A percentile compares a stretch with the other conserved stretches of the same genome.
phyloP scores from a whole-genome alignment of 2,113 vertebrate species.

The Macquaria ambigua region DNA sequence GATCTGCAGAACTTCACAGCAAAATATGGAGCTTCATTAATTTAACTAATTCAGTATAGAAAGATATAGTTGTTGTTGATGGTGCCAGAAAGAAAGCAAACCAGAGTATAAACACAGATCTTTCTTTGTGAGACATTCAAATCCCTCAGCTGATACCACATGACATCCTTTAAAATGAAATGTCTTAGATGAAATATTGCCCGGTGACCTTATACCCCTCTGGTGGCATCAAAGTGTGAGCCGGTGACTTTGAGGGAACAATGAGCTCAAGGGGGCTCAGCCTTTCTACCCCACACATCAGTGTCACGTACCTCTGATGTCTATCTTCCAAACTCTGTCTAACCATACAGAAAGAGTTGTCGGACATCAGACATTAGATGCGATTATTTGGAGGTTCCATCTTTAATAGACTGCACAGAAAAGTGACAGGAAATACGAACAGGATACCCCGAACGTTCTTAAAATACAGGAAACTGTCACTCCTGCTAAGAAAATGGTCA shows the following conservation, averaged over 20 bases:
- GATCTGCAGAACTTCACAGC: constrained; percentile 18
- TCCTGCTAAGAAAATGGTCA: not conserved
- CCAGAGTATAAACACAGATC: constrained; percentile 6
- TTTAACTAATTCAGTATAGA: constrained; percentile 3
- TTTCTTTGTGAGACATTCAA: constrained; percentile 16
- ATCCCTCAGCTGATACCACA: constrained; percentile 15
- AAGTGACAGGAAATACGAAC: not conserved
- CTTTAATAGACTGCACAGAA: not conserved
- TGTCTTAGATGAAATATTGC: constrained; percentile 36
- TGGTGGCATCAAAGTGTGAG: constrained; percentile 42
- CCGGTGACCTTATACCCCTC: constrained; percentile 41
- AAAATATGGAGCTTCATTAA: constrained; percentile 20
- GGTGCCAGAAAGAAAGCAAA: not conserved
- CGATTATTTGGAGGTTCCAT: not conserved
- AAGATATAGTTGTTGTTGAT: constrained; percentile 4
- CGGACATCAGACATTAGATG: not conserved
- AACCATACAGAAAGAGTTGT: not conserved
- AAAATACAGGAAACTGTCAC: not conserved
- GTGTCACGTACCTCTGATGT: constrained; percentile 12
- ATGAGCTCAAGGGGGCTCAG: constrained; percentile 17
- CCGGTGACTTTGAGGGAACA: constrained; percentile 33
- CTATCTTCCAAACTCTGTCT: constrained; percentile 20
- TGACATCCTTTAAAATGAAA: constrained; percentile 52
- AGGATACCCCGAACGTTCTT: not conserved
- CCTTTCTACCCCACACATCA: constrained; percentile 3